These are phyloP conservation scores for Heterotis niloticus DNA, from an alignment of 2,113 vertebrate species.

Conservation along the genomic window DNA sequence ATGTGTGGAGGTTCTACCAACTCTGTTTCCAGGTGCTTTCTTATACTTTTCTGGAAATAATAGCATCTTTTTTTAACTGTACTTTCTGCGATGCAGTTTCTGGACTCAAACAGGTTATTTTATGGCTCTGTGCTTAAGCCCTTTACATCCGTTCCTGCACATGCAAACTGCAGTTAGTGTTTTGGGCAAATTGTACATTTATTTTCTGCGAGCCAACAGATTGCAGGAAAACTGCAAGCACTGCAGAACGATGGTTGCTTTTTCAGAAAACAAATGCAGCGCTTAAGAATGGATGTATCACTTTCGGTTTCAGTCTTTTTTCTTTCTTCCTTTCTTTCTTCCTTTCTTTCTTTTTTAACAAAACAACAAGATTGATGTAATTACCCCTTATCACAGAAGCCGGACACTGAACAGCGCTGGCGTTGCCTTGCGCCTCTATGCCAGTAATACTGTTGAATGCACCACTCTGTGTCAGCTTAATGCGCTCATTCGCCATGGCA, in stretches of 20 bases:
- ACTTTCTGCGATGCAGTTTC: too few species aligned
- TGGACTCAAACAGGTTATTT: too few species aligned
- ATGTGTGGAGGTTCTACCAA: neutral
- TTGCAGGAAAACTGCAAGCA: too few species aligned
- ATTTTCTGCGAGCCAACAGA: too few species aligned
- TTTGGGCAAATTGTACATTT: too few species aligned
- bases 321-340: neutral
- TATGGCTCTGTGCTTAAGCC: too few species aligned
- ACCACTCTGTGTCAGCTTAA: constrained; percentile 46
- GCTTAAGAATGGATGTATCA: too few species aligned
- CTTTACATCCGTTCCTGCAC: too few species aligned
- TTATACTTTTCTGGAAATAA: constrained; percentile 4
- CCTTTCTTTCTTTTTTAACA: neutral
- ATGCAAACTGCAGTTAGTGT: too few species aligned
- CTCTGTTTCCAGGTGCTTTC: neutral
- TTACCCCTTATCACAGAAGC: neutral
- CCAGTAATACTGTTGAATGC: constrained; percentile 16
- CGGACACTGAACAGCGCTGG: neutral
- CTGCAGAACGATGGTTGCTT: neutral
- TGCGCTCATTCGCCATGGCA: constrained; percentile 39
- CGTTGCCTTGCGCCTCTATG: constrained; percentile 2
- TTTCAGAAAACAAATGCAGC: neutral
- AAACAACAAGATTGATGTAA: neutral
- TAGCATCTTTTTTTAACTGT: neutral
- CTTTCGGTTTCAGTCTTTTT: neutral